These are phyloP conservation scores for Heterotilapia buettikoferi DNA, from an alignment of 2,113 vertebrate species.

Conservation along the genomic window DNA sequence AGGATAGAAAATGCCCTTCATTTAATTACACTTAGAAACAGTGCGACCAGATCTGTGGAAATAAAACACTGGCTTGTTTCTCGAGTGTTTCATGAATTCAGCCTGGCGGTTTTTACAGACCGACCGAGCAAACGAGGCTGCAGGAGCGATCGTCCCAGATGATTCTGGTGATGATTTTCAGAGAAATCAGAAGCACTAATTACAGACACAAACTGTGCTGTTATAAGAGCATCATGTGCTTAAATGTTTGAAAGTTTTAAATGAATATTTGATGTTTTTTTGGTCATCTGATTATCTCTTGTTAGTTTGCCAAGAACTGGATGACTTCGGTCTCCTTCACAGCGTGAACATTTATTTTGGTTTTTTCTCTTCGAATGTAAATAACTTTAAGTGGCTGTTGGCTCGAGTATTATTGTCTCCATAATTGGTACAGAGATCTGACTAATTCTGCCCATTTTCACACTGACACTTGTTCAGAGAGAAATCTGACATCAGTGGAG, in stretches of 20 bases:
- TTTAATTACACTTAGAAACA: background rate
- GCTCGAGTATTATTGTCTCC: slow-evolving; percentile 9
- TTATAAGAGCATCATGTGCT: background rate
- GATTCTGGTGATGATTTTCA: background rate
- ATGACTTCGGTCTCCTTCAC: slow-evolving; percentile 5
- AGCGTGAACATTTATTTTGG: background rate
- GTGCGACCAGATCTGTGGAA: background rate
- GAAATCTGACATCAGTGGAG: background rate
- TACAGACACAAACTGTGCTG: background rate
- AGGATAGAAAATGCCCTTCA: background rate
- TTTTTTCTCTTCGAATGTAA: slow-evolving; percentile 8
- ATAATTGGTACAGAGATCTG: slow-evolving; percentile 6
- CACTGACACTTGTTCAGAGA: background rate
- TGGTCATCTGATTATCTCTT: background rate
- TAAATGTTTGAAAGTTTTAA: background rate
- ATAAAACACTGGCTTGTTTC: background rate
- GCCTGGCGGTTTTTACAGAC: background rate
- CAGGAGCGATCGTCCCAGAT: background rate
- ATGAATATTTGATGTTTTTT: background rate
- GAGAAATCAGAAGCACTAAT: background rate
- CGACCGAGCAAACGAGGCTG: background rate
- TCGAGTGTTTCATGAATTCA: background rate
- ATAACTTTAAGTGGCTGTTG: slow-evolving; percentile 15
- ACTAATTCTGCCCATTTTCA: slow-evolving; percentile 7
- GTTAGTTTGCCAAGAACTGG: background rate